Conservation (phyloP, 2,797 vertebrate species). For the Alfaro cultratus region DNA sequence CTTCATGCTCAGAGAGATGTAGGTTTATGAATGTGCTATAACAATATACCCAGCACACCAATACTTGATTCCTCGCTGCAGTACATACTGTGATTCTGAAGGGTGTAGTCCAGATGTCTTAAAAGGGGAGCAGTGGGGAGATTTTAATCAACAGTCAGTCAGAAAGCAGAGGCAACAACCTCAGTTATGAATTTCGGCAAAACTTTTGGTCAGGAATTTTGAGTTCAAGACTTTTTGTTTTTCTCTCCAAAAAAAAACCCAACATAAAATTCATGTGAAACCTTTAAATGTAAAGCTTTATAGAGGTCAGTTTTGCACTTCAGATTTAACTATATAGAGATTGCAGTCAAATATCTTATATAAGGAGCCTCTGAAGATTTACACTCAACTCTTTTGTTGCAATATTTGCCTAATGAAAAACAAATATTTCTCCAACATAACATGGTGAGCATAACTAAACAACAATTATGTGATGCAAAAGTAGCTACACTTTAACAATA, state of each 20-base stretch:
- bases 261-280: background rate
- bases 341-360: background rate
- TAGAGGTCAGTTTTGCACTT: background rate
- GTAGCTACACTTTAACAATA: background rate
- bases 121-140: background rate
- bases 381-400: background rate
- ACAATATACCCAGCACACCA: conserved; percentile 24
- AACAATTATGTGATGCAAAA: background rate
- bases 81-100: conserved; percentile 14
- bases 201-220: background rate
- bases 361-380: background rate
- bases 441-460: background rate
- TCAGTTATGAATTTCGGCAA: background rate
- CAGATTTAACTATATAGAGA: background rate
- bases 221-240: background rate
- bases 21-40: conserved; percentile 24
- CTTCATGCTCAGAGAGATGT: conserved; percentile 35
- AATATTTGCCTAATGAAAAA: background rate
- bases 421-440: background rate
- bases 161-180: background rate
- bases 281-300: background rate
- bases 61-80: conserved; percentile 10
- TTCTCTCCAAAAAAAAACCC: background rate
- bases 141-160: background rate
- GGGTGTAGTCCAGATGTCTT: background rate